phyloP scores from a whole-genome alignment of 2,113 vertebrate genomes.

The Solea senegalensis region DNA sequence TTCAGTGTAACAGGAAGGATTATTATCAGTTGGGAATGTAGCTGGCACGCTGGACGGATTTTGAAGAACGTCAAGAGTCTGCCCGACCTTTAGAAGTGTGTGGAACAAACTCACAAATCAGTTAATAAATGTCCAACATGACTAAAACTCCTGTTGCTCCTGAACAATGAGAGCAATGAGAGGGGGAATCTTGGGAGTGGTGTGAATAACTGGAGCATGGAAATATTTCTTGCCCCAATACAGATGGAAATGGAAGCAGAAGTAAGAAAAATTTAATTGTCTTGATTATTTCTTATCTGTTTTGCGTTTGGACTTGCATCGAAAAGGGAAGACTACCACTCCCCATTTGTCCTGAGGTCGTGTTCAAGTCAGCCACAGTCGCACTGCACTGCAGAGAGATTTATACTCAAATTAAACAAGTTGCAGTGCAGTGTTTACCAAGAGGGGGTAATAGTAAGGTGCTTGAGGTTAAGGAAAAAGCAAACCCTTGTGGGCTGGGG shows the following conservation, averaged over 20 bases:
- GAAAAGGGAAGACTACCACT: slow-evolving; percentile 47
- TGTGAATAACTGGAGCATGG: slow-evolving; percentile 34
- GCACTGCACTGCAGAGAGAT: slow-evolving; percentile 38
- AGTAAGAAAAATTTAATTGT: slow-evolving; percentile 18
- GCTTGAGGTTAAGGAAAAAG: slow-evolving; percentile 47
- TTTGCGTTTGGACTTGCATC: slow-evolving; percentile 53
- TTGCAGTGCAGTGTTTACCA: slow-evolving; percentile 8
- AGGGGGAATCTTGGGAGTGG: slow-evolving; percentile 54
- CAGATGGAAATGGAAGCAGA: slow-evolving; percentile 34
- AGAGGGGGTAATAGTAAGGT: slow-evolving; percentile 27
- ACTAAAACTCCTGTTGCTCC: slow-evolving; percentile 42
- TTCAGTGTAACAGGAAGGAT: slow-evolving; percentile 53
- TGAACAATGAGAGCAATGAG: slow-evolving; percentile 55
- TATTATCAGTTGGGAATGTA: slow-evolving; percentile 52
- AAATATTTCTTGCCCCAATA: slow-evolving; percentile 51
- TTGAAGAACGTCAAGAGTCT: slow-evolving; percentile 58
- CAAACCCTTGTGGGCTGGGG: slow-evolving; percentile 41
- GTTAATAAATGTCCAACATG: slow-evolving; percentile 44
- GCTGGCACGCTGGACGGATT: slow-evolving; percentile 52
- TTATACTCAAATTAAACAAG: slow-evolving; percentile 38
- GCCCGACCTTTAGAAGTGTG: slow-evolving; percentile 54
- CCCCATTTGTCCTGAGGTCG: slow-evolving; percentile 44
- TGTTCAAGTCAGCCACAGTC: slow-evolving; percentile 25
- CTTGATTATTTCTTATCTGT: slow-evolving; percentile 48
- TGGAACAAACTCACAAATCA: slow-evolving; percentile 69